Base-by-base conservation (phyloP, 2,113 vertebrate species). In the Dendrocopos noguchii region DNA sequence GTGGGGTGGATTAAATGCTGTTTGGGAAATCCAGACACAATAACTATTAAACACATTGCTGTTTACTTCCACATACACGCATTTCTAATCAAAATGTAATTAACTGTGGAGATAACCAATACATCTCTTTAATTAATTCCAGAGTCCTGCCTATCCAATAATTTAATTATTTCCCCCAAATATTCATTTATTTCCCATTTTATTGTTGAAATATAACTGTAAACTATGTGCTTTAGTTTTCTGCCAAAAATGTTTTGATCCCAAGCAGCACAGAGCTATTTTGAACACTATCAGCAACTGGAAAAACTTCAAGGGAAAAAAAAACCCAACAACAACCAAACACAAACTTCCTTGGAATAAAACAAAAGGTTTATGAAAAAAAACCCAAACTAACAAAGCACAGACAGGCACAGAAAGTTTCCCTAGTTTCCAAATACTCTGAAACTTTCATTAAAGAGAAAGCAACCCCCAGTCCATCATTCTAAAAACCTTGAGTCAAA, bases 31-130 rank as follows among this genome's bases (percentile, higher is more conserved):
- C 20, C 39, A 77, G 74, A 79, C 53, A 83, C 15, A 61, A 64
- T 46, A 71, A 89, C 46, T 63, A 79, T 77, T 92, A 87, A 87
- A 60, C 44, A 46, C 19, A 14, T 34, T 66, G 68, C 66, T 84
- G 74, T 73, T 88, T 87, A 76, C 57, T 80, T 87, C 86, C 28
- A 55, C 53, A 47, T 19, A 67, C 15, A 64, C 0, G 0, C 56
- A 80, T 87, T 92, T 87, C 57, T 86, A 84, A 89, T 77, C 42
- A 92, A 92, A 94, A 95, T 57, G 55, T 73, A 95, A 95, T 94
- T 91, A 95, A 82, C 19, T 64, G 14, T 72, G 56, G 31, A 87
- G 64, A 92, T 61, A 91, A 84, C 86, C 42, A 80, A n/a, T 34
- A 65, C 65, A 74, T 36, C 55, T 91, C 84, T 78, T 2, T 4